These are phyloP conservation scores for Lethocerus indicus DNA, from an alignment of 1,140 invertebrate genomes.

Conservation along the genomic window DNA sequence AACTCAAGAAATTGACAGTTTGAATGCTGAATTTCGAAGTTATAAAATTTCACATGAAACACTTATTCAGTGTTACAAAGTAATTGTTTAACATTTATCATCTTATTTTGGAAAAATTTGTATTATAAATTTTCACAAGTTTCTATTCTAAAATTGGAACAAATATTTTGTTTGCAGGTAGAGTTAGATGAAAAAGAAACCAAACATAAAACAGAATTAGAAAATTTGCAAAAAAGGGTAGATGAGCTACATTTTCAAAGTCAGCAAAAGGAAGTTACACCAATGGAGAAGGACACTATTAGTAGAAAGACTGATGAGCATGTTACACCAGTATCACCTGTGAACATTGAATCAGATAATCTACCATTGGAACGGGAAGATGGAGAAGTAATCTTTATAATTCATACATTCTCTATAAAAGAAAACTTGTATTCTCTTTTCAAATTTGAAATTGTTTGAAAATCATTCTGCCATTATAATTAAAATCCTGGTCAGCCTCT, in stretches of 20 bases:
- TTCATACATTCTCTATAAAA: too few species aligned
- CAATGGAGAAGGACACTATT: too few species aligned
- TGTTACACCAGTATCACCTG: not conserved
- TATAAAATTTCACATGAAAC: slow-evolving; percentile 18
- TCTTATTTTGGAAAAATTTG: not conserved
- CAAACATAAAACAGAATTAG: slow-evolving; percentile 7
- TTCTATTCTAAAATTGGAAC: not conserved
- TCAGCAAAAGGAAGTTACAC: too few species aligned
- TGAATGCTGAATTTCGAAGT: slow-evolving; percentile 12
- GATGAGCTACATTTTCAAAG: too few species aligned
- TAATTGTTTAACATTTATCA: slow-evolving; percentile 5
- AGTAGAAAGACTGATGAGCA: too few species aligned
- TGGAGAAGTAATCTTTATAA: slow-evolving; percentile 17
- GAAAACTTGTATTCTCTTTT: too few species aligned
- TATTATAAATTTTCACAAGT: not conserved
- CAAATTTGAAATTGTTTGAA: too few species aligned
- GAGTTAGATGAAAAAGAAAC: slow-evolving; percentile 9
- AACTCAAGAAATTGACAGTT: slow-evolving; percentile 10
- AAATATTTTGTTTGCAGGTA: not conserved
- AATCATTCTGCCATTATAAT: too few species aligned
- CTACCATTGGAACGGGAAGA: slow-evolving; percentile 18
- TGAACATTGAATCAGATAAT: slow-evolving; percentile 5
- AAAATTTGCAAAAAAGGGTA: too few species aligned
- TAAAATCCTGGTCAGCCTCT: too few species aligned
- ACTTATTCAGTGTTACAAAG: slow-evolving; percentile 17